Evolutionary conservation across 2,113 vertebrate species (phyloP), one percentile per base, ranked within the genome.

Genomic region (Periophthalmus modestus): DNA sequence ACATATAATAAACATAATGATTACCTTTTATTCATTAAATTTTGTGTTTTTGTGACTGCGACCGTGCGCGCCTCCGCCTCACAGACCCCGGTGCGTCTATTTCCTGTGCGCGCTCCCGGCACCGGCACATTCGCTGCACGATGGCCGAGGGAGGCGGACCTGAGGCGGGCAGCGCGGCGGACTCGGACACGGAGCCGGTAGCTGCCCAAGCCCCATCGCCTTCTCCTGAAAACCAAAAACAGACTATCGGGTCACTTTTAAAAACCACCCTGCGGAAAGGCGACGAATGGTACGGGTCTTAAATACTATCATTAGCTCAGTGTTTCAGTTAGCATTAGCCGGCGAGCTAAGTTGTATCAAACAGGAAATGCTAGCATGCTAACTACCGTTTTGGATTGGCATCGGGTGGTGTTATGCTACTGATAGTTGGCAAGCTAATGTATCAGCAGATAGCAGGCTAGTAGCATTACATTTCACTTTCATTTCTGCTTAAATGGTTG

Each of bases 61-160:
- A 24, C 3, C 12, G 57, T 59, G 57, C 57, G 57, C 57, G 57
- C 33, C 23, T 14, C 57, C 57, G 57, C 57, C 57, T 63, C 18
- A 43, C 39, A 74, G 1, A 50, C 28, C 7, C 59, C 28, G 14
- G 78, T 71, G 70, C 74, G 73, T 47, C 43, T 72, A 72, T 77
- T 81, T 62, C 72, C 67, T 67, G 66, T 71, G 87, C 88, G 86
- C 90, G 83, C 86, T 87, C 89, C 79, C 87, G 83, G 69, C 73
- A 83, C 89, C 87, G 88, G 87, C 82, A 88, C 84, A 93, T 71
- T 93, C 84, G 68, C 87, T 91, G 85, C 90, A 92, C 90, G 93
- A 95, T 95, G 94, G 94, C 94, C 85, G 94, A 95, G 88, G 94
- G 94, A 94, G 94, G 94, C 89, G 94, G 93, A 94, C 92, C 94